phyloP scores from a whole-genome alignment of 2,888 invertebrate genomes.

The Catocala fraxini region DNA sequence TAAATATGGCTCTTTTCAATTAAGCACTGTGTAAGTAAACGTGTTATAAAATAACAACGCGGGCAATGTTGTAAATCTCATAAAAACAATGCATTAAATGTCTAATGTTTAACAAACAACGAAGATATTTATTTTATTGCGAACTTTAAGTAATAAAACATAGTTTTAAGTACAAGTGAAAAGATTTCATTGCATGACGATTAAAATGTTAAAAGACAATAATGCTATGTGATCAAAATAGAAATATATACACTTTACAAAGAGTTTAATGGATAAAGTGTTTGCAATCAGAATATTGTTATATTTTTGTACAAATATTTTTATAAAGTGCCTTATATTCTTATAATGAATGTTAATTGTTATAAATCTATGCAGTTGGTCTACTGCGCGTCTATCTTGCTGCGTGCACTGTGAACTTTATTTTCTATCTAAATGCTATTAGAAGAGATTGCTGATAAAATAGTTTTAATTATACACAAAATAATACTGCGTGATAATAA shows the following conservation, averaged over 20 bases:
- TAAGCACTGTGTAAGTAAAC: background rate
- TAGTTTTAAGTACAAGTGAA: constrained; percentile 49
- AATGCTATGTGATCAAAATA: constrained; percentile 14
- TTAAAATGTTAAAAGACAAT: constrained; percentile 13
- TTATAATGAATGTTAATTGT: constrained; percentile 3
- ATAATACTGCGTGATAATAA: no score
- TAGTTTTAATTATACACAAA: no score
- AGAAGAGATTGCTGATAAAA: no score
- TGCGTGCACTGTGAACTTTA: no score
- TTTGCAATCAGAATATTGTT: constrained; percentile 16
- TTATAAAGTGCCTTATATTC: constrained; percentile 48
- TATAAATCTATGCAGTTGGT: background rate
- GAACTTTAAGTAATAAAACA: constrained; percentile 36
- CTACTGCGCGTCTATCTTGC: background rate
- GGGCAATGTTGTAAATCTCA: constrained; percentile 27
- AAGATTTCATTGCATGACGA: constrained; percentile 47
- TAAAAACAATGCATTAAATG: constrained; percentile 40
- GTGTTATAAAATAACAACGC: constrained; percentile 8
- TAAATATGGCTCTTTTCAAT: background rate
- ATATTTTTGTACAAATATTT: constrained; percentile 55
- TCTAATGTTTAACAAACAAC: constrained; percentile 33
- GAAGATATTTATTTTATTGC: constrained; percentile 49
- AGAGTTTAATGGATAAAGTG: background rate
- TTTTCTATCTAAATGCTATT: no score
- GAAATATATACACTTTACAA: background rate